phyloP scores from a whole-genome alignment of 2,113 vertebrate genomes.

The Caranx ignobilis region DNA sequence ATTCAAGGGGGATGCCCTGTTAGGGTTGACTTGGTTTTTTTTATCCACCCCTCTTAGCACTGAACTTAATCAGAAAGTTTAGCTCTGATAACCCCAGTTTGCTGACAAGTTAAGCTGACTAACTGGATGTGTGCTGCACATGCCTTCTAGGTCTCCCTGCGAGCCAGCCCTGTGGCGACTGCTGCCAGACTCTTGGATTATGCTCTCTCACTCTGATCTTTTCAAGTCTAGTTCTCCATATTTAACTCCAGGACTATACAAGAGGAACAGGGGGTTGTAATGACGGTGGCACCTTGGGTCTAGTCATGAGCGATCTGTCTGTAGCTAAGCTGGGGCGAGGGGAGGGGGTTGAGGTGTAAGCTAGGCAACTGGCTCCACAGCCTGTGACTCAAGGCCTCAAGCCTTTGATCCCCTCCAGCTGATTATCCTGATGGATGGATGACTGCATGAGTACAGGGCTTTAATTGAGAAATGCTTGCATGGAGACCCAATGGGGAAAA shows the following conservation, averaged over 20 bases:
- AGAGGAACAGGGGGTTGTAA: constrained; percentile 31
- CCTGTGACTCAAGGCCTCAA: constrained; percentile 52
- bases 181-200: constrained; percentile 62
- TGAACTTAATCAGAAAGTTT: constrained; percentile 47
- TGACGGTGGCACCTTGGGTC: constrained; percentile 25
- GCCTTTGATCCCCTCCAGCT: constrained; percentile 73
- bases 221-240: constrained; percentile 30
- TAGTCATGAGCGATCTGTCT: constrained; percentile 26
- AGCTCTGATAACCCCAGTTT: constrained; percentile 34
- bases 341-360: constrained; percentile 24
- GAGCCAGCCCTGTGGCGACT: constrained; percentile 43
- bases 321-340: constrained; percentile 28
- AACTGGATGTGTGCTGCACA: constrained; percentile 40
- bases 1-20: constrained; percentile 12
- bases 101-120: constrained; percentile 63
- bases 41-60: not conserved
- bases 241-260: constrained; percentile 22
- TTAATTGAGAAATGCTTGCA: constrained; percentile 70
- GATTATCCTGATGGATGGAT: constrained; percentile 71
- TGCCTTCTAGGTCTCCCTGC: constrained; percentile 27
- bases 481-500: constrained; percentile 61
- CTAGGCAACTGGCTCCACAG: constrained; percentile 36
- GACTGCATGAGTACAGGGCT: constrained; percentile 44
- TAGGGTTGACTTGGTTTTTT: constrained; percentile 13
- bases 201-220: constrained; percentile 41